phyloP scores from a whole-genome alignment of 2,888 invertebrate genomes.

The Augiades crinisus region DNA sequence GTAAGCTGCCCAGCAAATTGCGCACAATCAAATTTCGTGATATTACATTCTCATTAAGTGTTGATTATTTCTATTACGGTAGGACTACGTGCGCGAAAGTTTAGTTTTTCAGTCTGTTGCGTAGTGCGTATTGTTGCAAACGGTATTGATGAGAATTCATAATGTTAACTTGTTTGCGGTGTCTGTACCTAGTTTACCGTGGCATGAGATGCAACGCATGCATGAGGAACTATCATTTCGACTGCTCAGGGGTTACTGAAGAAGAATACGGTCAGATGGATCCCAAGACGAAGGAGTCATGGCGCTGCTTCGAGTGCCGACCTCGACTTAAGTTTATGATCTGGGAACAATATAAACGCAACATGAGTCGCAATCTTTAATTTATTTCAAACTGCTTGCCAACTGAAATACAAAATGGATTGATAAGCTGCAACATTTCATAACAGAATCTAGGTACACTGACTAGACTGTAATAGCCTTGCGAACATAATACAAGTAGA shows the following conservation, averaged over 20 bases:
- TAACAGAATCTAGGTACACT: too few relatives aligned
- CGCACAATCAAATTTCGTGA: too few relatives aligned
- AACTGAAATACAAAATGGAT: too few relatives aligned
- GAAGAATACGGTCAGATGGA: background rate
- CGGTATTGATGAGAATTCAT: background rate
- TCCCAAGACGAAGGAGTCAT: background rate
- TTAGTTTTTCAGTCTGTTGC: background rate
- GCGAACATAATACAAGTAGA: too few relatives aligned
- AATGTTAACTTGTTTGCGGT: background rate
- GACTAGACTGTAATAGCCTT: too few relatives aligned
- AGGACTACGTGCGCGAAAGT: too few relatives aligned
- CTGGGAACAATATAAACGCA: background rate
- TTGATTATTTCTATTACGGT: too few relatives aligned
- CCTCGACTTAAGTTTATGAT: background rate
- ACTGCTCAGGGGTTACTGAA: slow-evolving; percentile 2
- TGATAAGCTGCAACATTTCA: too few relatives aligned
- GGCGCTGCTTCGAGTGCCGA: slow-evolving; percentile 15
- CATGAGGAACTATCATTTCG: background rate
- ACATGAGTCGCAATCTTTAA: slow-evolving; percentile 1
- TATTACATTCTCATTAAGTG: too few relatives aligned
- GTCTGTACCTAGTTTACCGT: background rate
- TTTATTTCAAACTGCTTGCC: background rate
- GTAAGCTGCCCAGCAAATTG: too few relatives aligned
- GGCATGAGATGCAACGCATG: background rate
- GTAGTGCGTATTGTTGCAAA: background rate